Base-by-base conservation (phyloP, 1,140 invertebrate genomes). In the Drosophila nasuta region DNA sequence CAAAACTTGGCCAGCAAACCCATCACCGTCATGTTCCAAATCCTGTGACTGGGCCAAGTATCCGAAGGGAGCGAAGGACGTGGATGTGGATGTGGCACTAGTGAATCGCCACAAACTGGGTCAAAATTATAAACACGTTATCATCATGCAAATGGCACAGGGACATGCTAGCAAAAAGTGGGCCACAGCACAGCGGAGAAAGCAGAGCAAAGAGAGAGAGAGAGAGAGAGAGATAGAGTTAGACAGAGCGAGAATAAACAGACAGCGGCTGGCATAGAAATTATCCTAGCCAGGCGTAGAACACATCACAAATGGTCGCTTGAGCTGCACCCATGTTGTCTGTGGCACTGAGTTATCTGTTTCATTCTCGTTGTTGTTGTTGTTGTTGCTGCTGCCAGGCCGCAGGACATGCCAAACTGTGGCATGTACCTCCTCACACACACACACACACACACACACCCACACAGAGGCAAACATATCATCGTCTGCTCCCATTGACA, bases 71-170 rank as follows among this genome's bases (percentile, higher is more conserved):
- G 48, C 17, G 3, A 1, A 20, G 48, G 1, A 11, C 20, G 20
- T 25, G 20, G 20, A 25, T 25, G 3, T 25, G 48, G 20, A 52
- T 10, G 17, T 7, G 45, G 8, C 15, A 52, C 41, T 13, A 68
- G 13, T 38, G 8, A 56, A 58, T 76, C 64, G 68, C 66, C 54
- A 17, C 35, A 66, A 88, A 88, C 85, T 88, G 85, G 85, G 85
- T 88, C 85, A 88, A 88, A 88, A 88, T 88, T 88, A 88, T 88
- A 88, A 88, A 81, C 85, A 88, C 85, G 85, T 88, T 89, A 89
- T 91, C 79, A 82, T 82, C 79, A 82, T 79, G 87, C 79, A 88
- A 88, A 91, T 88, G 85, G 83, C 83, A 81, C 77, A 81, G 74
- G 74, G 74, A 76, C 73, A 75, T 70, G 73, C 58, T 6, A 45